Evolutionary conservation across 2,888 invertebrate genomes (phyloP).

Genomic region (Cephus pulcher): DNA sequence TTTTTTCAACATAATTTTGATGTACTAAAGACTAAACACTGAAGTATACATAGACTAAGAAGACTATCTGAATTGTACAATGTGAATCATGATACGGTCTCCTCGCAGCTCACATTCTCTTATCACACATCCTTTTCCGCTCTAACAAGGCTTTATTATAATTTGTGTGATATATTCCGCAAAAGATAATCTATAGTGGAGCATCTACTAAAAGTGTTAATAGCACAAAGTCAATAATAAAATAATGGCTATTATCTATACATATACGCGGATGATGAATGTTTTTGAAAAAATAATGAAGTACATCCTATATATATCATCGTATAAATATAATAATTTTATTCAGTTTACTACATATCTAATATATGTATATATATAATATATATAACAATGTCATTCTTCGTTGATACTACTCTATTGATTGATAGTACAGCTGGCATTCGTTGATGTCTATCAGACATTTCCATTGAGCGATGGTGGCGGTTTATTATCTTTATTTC

Average conservation of each 20-base stretch:
- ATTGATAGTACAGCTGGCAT: not conserved
- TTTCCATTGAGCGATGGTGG: slow-evolving; percentile 33
- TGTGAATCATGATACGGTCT: not conserved
- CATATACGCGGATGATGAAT: not conserved
- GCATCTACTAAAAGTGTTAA: not conserved
- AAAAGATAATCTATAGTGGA: not conserved
- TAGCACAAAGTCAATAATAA: not conserved
- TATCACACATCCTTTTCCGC: slow-evolving; percentile 1
- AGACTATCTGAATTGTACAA: not conserved
- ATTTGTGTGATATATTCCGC: not conserved
- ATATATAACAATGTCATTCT: slow-evolving; percentile 7
- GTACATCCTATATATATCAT: not conserved
- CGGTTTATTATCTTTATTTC: slow-evolving; percentile 51
- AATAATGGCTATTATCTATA: not conserved
- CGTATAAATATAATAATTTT: slow-evolving; percentile 2
- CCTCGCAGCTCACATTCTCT: not conserved
- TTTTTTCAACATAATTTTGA: not conserved
- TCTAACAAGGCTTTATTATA: not conserved
- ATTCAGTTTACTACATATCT: not conserved
- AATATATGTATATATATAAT: slow-evolving; percentile 1
- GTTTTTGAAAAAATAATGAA: not conserved
- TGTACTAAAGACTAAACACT: not conserved
- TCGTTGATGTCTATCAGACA: slow-evolving; percentile 16
- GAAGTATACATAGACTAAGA: not conserved
- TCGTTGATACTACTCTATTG: not conserved